Conservation (phyloP, 2,113 vertebrate species). For the Onychorhynchus coronatus region DNA sequence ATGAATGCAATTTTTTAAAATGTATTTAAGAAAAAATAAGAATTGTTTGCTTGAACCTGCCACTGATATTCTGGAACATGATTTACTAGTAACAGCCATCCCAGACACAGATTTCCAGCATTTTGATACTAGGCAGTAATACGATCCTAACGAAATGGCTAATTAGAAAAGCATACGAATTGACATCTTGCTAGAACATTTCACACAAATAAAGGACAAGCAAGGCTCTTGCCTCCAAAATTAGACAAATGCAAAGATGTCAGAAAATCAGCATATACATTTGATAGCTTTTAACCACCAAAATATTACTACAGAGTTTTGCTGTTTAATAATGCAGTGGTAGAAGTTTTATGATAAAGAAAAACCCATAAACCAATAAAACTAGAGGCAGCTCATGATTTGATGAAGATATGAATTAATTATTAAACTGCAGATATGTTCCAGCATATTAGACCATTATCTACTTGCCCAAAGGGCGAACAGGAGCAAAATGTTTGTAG, state of each 20-base stretch:
- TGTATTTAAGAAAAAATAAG: not conserved
- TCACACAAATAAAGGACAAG: not conserved
- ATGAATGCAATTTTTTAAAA: not conserved
- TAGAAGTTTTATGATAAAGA: not conserved
- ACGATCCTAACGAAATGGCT: not conserved
- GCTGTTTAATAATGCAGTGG: not conserved
- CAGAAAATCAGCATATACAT: not conserved
- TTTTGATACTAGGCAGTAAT: not conserved
- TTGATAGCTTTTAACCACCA: not conserved
- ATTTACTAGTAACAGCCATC: not conserved
- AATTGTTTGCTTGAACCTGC: not conserved
- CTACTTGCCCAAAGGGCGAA: not conserved
- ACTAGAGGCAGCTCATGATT: not conserved
- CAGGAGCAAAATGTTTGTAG: not conserved
- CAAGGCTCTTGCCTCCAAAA: conserved; percentile 7
- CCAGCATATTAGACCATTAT: not conserved
- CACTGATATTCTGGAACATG: not conserved
- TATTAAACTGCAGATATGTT: not conserved
- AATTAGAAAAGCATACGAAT: not conserved
- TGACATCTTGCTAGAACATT: not conserved
- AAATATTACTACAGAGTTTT: not conserved
- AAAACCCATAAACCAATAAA: not conserved
- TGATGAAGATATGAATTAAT: not conserved
- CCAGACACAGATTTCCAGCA: not conserved
- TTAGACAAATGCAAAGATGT: not conserved